Evolutionary conservation across 1,140 invertebrate species (phyloP), one percentile per base, ranked within the genome.

Genomic region (Drosophila micromelanica): DNA sequence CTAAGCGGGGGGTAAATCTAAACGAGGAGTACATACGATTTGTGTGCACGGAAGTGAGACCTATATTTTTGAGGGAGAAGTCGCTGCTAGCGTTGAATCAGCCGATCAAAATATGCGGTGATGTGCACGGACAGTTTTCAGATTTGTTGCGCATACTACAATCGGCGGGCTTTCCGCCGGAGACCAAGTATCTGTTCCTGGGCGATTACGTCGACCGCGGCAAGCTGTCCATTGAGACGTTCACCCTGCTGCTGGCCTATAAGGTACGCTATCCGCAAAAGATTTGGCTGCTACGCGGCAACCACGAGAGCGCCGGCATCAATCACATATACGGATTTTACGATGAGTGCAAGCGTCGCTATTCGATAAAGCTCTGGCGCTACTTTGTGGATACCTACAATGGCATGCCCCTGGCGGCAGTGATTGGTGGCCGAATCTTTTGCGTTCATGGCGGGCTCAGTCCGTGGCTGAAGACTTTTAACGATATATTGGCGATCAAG

Each of bases 41-140:
- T n/a, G 52, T 76, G 3, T 76, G 74, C 46, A 17, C 15, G 0
- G 48, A 62, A 9, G 97, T 98, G 17, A 96, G 96, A 91, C 95
- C 97, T 91, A 94, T 98, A 76, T 93, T 98, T 42, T 84, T 97
- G 48, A 97, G 98, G 92, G 97, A 98, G 93, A 96, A 96, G 2
- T 98, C 98, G 92, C 95, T 98, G 78, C 96, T 98, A 90, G 96
- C 96, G 55, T 96, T 98, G 13, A 96, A 95, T 59, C 97, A 96
- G 77, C 97, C 97, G 96, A 8, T 78, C 0, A 75, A 51, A 15
- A 70, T 78, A 12, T 75, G 72, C 35, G 76, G 61, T 5, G 73
- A 98, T 93, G 98, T 98, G 78, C 97, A 98, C 93, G 97, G 97
- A 64, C 97, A 97, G 94, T 98, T 97, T 93, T 98, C 98, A 93